Evolutionary conservation across 2,888 invertebrate genomes (phyloP).

Genomic region (Phrixothrix hirtus): DNA sequence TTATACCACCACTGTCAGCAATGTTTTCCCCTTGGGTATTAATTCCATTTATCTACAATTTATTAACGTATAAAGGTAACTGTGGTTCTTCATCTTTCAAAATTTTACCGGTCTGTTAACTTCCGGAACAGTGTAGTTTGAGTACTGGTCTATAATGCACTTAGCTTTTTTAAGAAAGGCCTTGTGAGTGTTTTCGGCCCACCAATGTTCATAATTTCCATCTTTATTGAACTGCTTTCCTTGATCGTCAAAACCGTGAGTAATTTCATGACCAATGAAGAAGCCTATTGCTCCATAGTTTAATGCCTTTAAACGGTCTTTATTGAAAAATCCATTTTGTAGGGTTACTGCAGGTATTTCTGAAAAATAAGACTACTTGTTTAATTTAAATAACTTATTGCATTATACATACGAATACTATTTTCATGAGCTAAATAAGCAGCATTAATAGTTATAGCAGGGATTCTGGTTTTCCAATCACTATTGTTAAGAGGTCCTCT

Average conservation of each 20-base stretch:
- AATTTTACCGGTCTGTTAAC: slow-evolving; percentile 62
- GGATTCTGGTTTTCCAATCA: slow-evolving; percentile 60
- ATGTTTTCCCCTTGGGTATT: slow-evolving; percentile 87
- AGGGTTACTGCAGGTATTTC: slow-evolving; percentile 89
- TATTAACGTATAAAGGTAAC: slow-evolving; percentile 25
- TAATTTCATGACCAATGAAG: slow-evolving; percentile 85
- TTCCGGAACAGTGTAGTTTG: slow-evolving; percentile 77
- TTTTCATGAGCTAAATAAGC: slow-evolving; percentile 61
- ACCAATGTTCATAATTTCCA: slow-evolving; percentile 18
- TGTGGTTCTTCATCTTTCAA: too few relatives aligned
- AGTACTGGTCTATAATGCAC: slow-evolving; percentile 88
- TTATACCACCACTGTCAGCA: slow-evolving; percentile 88
- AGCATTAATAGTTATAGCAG: slow-evolving; percentile 60
- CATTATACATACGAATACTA: slow-evolving; percentile 62
- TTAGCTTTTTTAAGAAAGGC: slow-evolving; percentile 61
- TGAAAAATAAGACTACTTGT: slow-evolving; percentile 49
- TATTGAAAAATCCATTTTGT: slow-evolving; percentile 84
- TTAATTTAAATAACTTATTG: neutral
- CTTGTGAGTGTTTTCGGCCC: slow-evolving; percentile 9
- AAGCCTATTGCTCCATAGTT: slow-evolving; percentile 85
- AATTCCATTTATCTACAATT: slow-evolving; percentile 83
- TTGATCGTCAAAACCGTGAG: slow-evolving; percentile 72
- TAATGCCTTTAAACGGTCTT: slow-evolving; percentile 81
- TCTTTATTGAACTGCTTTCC: slow-evolving; percentile 13
- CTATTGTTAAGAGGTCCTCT: slow-evolving; percentile 58